Base-by-base conservation (phyloP, 37 sponge, comb jelly and placozoan species). In the Dysidea cf. avara region DNA sequence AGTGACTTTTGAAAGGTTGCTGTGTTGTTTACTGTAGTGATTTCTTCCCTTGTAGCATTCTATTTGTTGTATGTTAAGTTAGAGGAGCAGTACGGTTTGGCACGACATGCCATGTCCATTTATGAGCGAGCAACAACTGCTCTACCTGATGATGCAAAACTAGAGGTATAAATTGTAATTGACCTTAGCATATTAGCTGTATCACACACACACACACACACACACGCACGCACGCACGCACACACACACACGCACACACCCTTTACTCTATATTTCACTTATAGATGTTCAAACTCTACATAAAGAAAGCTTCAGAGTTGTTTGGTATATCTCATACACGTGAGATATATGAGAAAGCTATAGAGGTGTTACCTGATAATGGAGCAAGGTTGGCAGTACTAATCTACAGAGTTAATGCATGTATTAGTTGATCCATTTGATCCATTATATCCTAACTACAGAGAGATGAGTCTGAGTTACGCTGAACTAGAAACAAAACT, bases 321-420 rank as follows among this genome's bases (percentile, higher is more conserved):
- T 95, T 95, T 81, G 99, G 99, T 2, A 83, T 97, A 60, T 82
- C 89, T 20, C 83, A 94, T 82, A 97, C 99, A 14, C 85, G 99
- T 34, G 93, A 94, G 81, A 97, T 97, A 33, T 94, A 97, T 68
- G 96, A 94, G 77, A 93, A 89, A 49, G 95, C 95, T 17, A 87
- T 97, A 62, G 99, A 94, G 56, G 68, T 74, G 11, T 79, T 97
- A 0, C 92, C 92, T 6, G 95, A 97, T 51, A 68, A 70, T 28
- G 83, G 81, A 28, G 90, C 97, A 30, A 78, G 87, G 87, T 86
- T 54, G 7, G 32, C 2, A 35, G 25, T 0, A 26, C 3, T 80
- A 17, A 28, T 47, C 5, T 48, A n/a, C 31, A 47, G 25, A 39
- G 7, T n/a, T 65, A 65, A 35, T 28, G 28, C 35, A 7, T 48